A percentile compares a stretch with the other conserved stretches of the same genome.
These are phyloP conservation scores for Paracyprichromis sp. DNA, from an alignment of 2,113 vertebrate genomes.

Conservation along the genomic window DNA sequence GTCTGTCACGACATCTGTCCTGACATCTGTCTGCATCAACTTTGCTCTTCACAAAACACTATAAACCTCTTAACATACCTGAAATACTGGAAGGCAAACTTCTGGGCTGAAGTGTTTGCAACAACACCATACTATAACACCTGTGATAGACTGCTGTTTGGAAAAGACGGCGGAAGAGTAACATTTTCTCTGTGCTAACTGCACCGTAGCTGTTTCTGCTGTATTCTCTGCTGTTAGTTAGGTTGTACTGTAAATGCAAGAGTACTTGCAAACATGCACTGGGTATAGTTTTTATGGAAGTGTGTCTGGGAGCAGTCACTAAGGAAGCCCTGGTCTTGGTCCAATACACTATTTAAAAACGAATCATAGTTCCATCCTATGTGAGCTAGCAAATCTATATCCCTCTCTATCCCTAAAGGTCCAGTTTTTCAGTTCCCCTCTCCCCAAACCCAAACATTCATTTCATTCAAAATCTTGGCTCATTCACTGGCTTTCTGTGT, in stretches of 20 bases:
- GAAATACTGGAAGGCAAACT: constrained; percentile 41
- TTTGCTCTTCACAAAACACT: constrained; percentile 24
- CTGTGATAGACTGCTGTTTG: neutral
- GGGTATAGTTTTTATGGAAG: constrained; percentile 41
- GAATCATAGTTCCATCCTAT: constrained; percentile 7
- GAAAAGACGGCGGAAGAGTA: constrained; percentile 31
- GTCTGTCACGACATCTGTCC: constrained; percentile 1
- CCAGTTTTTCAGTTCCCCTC: constrained; percentile 23
- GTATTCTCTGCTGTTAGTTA: constrained; percentile 8
- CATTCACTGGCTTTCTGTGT: constrained; percentile 8
- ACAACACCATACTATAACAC: neutral
- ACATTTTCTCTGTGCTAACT: neutral
- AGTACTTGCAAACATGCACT: constrained; percentile 4
- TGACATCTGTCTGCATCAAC: neutral
- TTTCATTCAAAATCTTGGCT: constrained; percentile 25
- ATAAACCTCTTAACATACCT: constrained; percentile 21
- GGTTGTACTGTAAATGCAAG: neutral
- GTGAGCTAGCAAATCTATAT: constrained; percentile 14
- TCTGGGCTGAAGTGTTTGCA: neutral
- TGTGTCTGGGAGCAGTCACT: constrained; percentile 37
- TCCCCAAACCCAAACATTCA: constrained; percentile 56
- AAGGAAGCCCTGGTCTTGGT: constrained; percentile 51
- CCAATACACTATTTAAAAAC: constrained; percentile 24
- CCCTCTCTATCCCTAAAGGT: constrained; percentile 46
- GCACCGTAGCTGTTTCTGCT: neutral